Percentiles rank a stretch among this genome's conserved stretches.
Evolutionary conservation across 2,797 vertebrate species (phyloP).

Genomic region (Philypnodon macrostomus): DNA sequence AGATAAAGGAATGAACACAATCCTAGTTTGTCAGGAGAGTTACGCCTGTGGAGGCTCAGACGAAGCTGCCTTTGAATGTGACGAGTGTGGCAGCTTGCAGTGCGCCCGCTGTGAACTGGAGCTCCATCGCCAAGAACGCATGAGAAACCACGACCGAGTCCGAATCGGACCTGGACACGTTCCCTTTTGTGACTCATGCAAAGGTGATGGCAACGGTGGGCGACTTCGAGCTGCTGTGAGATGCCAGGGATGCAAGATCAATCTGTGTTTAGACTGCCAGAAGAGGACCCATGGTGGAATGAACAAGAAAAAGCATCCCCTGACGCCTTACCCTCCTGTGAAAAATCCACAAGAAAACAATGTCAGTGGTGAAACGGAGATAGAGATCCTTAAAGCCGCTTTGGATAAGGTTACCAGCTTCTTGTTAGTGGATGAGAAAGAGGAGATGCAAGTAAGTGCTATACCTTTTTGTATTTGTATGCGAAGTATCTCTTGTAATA

Average conservation of each 20-base stretch:
- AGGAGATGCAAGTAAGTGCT: constrained; percentile 89
- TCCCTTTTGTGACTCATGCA: constrained; percentile 92
- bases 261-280: constrained; percentile 94
- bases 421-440: constrained; percentile 92
- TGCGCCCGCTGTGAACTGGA: constrained; percentile 91
- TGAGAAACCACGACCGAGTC: constrained; percentile 91
- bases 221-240: constrained; percentile 87
- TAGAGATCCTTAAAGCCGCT: constrained; percentile 81
- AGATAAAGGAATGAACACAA: constrained; percentile 81
- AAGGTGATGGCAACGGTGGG: constrained; percentile 76
- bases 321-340: constrained; percentile 81
- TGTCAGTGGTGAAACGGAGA: constrained; percentile 73
- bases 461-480: background rate
- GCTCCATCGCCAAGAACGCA: constrained; percentile 89
- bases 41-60: constrained; percentile 94
- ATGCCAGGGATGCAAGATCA: constrained; percentile 94
- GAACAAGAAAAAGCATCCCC: constrained; percentile 90
- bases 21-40: constrained; percentile 91
- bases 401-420: constrained; percentile 91
- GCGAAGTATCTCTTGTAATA: background rate
- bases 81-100: constrained; percentile 94
- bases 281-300: constrained; percentile 90
- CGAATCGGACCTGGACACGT: constrained; percentile 86
- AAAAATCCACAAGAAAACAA: constrained; percentile 72
- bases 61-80: constrained; percentile 91